Percentiles rank a stretch among this genome's conserved stretches.
Evolutionary conservation across 2,888 invertebrate species (phyloP).

Genomic region (Cordilura impudica): DNA sequence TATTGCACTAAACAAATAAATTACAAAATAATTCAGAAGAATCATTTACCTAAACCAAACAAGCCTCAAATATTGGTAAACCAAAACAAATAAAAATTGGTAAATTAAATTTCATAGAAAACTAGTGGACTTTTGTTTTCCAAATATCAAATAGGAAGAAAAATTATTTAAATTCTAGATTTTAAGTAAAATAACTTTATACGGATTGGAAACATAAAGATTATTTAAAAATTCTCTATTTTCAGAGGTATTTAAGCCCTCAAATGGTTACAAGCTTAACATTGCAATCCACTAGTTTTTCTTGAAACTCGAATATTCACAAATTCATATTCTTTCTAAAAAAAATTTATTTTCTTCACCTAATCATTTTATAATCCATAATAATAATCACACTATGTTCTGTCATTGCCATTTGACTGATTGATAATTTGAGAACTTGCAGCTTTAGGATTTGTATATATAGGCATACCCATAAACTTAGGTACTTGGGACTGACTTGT

Average conservation of each 20-base stretch:
- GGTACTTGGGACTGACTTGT: slow-evolving; percentile 75
- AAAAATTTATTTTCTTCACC: not conserved
- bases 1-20: slow-evolving; percentile 38
- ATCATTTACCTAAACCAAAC: not conserved
- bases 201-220: too few species aligned
- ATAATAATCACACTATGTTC: slow-evolving; percentile 23
- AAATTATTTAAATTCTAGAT: too few species aligned
- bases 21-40: not conserved
- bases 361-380: not conserved
- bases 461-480: slow-evolving; percentile 89
- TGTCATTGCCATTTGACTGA: slow-evolving; percentile 45
- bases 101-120: not conserved
- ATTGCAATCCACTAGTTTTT: not conserved
- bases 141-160: too few species aligned
- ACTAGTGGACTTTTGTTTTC: not conserved
- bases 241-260: too few species aligned
- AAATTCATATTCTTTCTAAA: not conserved
- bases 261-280: too few species aligned
- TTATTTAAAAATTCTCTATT: too few species aligned
- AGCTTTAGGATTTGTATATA: slow-evolving; percentile 78
- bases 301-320: not conserved
- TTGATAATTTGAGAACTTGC: slow-evolving; percentile 31
- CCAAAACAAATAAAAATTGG: slow-evolving; percentile 30
- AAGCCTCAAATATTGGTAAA: not conserved
- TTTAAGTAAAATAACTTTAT: too few species aligned